Evolutionary conservation across 2,113 vertebrate genomes (phyloP).

Genomic region (Dromaius novaehollandiae): DNA sequence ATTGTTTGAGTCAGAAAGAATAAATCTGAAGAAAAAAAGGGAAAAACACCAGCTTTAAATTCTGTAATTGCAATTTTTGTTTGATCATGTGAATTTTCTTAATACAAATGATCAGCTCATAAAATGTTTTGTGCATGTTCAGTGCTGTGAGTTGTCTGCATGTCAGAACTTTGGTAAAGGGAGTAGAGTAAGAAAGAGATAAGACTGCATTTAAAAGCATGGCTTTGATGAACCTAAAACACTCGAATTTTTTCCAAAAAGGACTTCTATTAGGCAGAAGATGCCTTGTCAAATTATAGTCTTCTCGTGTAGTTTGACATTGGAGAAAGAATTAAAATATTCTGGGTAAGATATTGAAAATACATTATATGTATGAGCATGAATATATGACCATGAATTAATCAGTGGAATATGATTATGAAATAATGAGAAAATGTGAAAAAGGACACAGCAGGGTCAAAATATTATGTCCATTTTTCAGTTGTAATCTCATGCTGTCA

Average conservation of each 20-base stretch:
- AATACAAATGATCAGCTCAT: neutral
- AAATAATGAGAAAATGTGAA: neutral
- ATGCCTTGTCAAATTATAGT: neutral
- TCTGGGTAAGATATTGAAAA: neutral
- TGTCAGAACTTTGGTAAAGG: neutral
- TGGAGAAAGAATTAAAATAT: neutral
- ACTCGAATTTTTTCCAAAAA: neutral
- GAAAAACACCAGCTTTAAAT: neutral
- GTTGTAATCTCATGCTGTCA: neutral
- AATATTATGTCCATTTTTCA: neutral
- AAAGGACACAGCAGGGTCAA: neutral
- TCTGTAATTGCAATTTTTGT: neutral
- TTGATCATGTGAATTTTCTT: neutral
- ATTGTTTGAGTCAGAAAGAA: neutral
- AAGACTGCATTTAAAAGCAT: neutral
- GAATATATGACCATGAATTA: no score
- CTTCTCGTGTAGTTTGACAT: neutral
- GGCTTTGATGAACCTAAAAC: neutral
- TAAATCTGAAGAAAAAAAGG: neutral
- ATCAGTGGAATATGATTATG: neutral
- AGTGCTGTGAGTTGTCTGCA: neutral
- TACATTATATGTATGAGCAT: neutral
- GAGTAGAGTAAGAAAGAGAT: neutral
- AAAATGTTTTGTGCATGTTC: neutral
- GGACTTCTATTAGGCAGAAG: neutral